A percentile compares a stretch with the other conserved stretches of the same genome.
Conservation (phyloP, 1,140 invertebrate genomes). For the Drosophila pandora region DNA sequence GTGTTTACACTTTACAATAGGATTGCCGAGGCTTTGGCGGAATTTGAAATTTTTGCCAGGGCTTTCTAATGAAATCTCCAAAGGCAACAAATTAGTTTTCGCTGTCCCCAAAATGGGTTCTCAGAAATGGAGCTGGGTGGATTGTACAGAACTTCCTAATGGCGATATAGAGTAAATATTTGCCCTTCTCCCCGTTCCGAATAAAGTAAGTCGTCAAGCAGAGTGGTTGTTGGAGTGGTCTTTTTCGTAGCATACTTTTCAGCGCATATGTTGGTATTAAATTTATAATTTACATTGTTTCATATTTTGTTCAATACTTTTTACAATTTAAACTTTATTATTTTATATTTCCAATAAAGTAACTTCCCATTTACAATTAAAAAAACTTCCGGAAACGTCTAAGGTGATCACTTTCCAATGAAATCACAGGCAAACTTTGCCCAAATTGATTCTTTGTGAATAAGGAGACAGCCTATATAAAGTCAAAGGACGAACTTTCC, state of each 20-base stretch:
- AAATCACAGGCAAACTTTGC: constrained; percentile 28
- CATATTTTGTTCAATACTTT: background rate
- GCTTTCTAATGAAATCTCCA: constrained; percentile 56
- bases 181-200: background rate
- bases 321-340: background rate
- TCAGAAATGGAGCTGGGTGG: constrained; percentile 6
- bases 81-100: constrained; percentile 60
- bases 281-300: background rate
- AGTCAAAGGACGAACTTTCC: constrained; percentile 42
- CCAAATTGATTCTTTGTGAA: constrained; percentile 27
- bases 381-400: constrained; percentile 12
- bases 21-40: constrained; percentile 59
- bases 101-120: constrained; percentile 45
- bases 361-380: constrained; percentile 30
- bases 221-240: background rate
- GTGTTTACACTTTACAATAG: constrained; percentile 79
- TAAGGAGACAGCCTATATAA: constrained; percentile 19
- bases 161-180: constrained; percentile 45
- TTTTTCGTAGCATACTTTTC: background rate
- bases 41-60: constrained; percentile 48
- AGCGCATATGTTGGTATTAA: background rate
- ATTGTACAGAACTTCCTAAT: constrained; percentile 20
- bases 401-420: constrained; percentile 26
- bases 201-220: background rate
- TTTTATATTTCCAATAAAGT: background rate